Percentiles rank a stretch among this genome's conserved stretches.
These are phyloP conservation scores for Leucoma salicis DNA, from an alignment of 2,888 invertebrate genomes.

Conservation along the genomic window DNA sequence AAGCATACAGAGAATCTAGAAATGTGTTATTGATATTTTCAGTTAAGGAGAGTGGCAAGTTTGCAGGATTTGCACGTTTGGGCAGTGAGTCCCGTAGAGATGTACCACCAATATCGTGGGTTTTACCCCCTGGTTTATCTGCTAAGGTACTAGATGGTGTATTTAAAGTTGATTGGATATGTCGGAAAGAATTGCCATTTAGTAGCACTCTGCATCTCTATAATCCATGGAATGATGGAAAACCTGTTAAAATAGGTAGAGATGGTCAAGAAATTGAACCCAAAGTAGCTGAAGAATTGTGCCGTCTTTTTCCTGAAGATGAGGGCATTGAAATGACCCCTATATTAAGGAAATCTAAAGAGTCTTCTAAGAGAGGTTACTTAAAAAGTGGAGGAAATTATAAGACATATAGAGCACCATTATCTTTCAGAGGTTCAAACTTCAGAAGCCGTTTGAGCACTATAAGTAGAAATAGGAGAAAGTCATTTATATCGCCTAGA, in stretches of 20 bases:
- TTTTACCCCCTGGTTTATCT: slow-evolving; percentile 94
- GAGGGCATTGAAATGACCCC: slow-evolving; percentile 94
- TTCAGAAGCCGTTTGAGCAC: slow-evolving; percentile 79
- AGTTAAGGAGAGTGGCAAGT: slow-evolving; percentile 98
- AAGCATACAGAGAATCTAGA: slow-evolving; percentile 94
- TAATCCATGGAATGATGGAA: slow-evolving; percentile 99
- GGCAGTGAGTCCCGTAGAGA: slow-evolving; percentile 94
- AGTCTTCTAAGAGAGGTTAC: slow-evolving; percentile 86
- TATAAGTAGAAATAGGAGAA: slow-evolving; percentile 80
- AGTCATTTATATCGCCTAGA: slow-evolving; percentile 85
- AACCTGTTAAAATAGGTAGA: slow-evolving; percentile 99
- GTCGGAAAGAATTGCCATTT: slow-evolving; percentile 96
- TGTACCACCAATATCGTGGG: slow-evolving; percentile 95
- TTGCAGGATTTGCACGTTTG: slow-evolving; percentile 96
- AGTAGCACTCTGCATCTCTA: slow-evolving; percentile 95
- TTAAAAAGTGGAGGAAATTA: slow-evolving; percentile 78
- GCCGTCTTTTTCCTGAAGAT: slow-evolving; percentile 96
- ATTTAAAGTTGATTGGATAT: slow-evolving; percentile 98
- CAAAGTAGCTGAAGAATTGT: slow-evolving; percentile 95
- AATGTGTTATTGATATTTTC: slow-evolving; percentile 98
- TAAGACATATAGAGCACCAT: slow-evolving; percentile 74
- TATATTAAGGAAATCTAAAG: slow-evolving; percentile 92
- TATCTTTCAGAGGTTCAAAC: slow-evolving; percentile 62
- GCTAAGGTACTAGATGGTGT: slow-evolving; percentile 97
- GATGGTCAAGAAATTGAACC: slow-evolving; percentile 99